phyloP scores from a whole-genome alignment of 1,140 invertebrate species.

The Drosophila nigrodunni region DNA sequence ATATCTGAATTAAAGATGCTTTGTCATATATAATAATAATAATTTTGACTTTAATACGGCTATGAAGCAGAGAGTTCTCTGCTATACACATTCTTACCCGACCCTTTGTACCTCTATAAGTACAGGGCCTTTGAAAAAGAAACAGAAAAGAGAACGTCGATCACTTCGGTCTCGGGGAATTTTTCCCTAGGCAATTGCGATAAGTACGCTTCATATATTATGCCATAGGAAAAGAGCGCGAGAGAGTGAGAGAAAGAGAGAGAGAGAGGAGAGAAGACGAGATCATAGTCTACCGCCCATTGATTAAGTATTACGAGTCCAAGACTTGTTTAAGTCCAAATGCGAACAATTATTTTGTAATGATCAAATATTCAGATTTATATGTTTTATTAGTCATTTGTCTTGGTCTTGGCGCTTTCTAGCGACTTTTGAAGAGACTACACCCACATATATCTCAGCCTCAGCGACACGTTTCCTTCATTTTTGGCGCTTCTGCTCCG shows the following conservation, averaged over 20 bases:
- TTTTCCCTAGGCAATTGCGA: constrained; percentile 29
- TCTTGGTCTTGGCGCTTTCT: constrained; percentile 29
- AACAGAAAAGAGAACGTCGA: constrained; percentile 41
- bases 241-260: neutral
- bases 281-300: neutral
- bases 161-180: constrained; percentile 40
- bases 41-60: too few species aligned
- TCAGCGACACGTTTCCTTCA: constrained; percentile 7
- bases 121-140: constrained; percentile 5
- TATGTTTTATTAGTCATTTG: constrained; percentile 26
- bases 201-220: constrained; percentile 29
- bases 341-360: neutral
- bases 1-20: too few species aligned
- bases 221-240: constrained; percentile 8
- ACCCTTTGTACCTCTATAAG: neutral
- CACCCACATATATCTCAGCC: constrained; percentile 36
- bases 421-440: constrained; percentile 21
- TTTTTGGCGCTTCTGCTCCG: constrained; percentile 45
- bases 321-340: constrained; percentile 31
- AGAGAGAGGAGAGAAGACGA: constrained; percentile 4
- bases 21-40: too few species aligned
- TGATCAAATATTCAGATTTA: constrained; percentile 6
- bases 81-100: too few species aligned
- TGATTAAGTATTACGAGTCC: constrained; percentile 20
- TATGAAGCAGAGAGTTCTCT: too few species aligned